Evolutionary conservation across 2,797 vertebrate genomes (phyloP), one percentile per base, ranked within the genome.

Genomic region (Cichlasoma orientale): DNA sequence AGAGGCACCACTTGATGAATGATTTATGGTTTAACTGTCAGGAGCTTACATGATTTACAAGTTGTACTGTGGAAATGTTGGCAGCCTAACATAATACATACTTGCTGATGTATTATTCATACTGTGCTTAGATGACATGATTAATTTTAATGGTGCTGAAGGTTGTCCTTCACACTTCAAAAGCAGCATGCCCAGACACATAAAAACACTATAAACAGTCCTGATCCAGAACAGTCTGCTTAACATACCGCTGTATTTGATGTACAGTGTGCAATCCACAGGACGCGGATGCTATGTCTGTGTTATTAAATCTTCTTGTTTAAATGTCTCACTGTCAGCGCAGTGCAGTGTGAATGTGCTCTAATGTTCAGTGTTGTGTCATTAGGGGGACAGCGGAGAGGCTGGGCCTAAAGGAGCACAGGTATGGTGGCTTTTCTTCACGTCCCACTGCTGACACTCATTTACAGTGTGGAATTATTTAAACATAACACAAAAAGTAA

Each of bases 361-460:
- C 25, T 84, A 27, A 90, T 78, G 1, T 38, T 76, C 6, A 3
- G 2, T 74, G 41, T 77, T 90, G 11, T 89, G 11, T 92, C 83
- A 84, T 73, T 55, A 96, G 95, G 95, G 95, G 4, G 91, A 95
- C 10, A 50, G 74, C 56, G 95, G 95, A 78, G 90, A 93, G 55
- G 3, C 75, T 1, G 95, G 94, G 21, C 6, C 85, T 5, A 89
- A 88, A 88, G 95, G 95, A 79, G 11, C 68, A 53, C 90, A 93
- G 94, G 95, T 96, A 94, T 1, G 75, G 12, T 69, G 33, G 6
- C 5, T 77, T 9, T 19, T 44, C 23, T 16, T 72, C 23, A 19
- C 8, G 4, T 33, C 31, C 2, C 19, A 4, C 19, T 52, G n/a
- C 50, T 10, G 2, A 50, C 25, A 29, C 23, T 47, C 38, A 29